Conservation (phyloP, 2,888 invertebrate species). For the Heliothis peltigera region DNA sequence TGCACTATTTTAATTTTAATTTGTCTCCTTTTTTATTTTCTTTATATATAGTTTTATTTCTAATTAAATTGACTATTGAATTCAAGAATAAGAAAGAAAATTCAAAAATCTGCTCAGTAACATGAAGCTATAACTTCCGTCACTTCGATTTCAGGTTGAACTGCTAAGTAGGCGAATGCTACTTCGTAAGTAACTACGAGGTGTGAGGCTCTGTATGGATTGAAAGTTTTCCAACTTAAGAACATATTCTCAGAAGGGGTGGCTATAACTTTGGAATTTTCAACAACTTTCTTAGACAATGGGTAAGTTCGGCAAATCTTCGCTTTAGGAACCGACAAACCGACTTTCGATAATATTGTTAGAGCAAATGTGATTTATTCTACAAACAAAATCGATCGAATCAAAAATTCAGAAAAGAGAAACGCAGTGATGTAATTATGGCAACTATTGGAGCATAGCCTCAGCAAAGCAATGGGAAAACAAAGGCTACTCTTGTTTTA, state of each 20-base stretch:
- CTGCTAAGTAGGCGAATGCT: conserved; percentile 48
- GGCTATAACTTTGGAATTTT: conserved; percentile 40
- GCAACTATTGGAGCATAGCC: background rate
- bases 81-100: no score
- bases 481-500: background rate
- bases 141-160: conserved; percentile 28
- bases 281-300: conserved; percentile 44
- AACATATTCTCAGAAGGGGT: conserved; percentile 34
- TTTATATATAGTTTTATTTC: no score
- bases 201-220: conserved; percentile 45
- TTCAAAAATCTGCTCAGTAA: background rate
- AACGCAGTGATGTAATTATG: background rate
- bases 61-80: no score
- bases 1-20: no score
- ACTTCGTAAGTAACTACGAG: conserved; percentile 51
- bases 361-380: conserved; percentile 8
- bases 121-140: background rate
- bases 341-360: conserved; percentile 9
- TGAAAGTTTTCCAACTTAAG: conserved; percentile 56
- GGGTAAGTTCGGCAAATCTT: conserved; percentile 19
- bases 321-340: conserved; percentile 8
- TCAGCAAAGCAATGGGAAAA: background rate
- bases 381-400: background rate
- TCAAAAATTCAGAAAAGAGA: background rate
- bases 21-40: no score